These are phyloP conservation scores for Melanotaenia trifasciata DNA, from an alignment of 2,797 vertebrate species.

Conservation along the genomic window DNA sequence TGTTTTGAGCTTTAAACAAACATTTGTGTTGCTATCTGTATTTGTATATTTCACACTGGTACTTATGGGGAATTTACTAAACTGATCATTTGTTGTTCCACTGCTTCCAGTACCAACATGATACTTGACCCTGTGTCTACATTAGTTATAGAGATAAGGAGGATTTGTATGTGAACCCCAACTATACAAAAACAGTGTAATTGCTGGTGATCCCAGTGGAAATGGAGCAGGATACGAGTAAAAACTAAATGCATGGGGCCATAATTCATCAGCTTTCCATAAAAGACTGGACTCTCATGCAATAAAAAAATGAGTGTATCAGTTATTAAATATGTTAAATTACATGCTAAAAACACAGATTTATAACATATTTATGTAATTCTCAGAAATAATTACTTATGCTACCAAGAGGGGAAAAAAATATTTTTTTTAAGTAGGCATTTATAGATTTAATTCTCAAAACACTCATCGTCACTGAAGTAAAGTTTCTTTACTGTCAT, in stretches of 20 bases:
- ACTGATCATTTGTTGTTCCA: neutral
- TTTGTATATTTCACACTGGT: neutral
- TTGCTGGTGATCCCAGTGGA: neutral
- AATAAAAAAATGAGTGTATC: neutral
- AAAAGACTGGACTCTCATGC: neutral
- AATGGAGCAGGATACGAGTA: neutral
- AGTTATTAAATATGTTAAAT: slow-evolving; percentile 1
- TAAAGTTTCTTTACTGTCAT: slow-evolving; percentile 58
- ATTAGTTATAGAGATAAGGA: neutral
- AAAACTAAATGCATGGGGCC: neutral
- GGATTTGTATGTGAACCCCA: slow-evolving; percentile 3
- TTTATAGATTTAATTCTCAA: slow-evolving; percentile 16
- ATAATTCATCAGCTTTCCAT: neutral
- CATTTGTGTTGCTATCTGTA: neutral
- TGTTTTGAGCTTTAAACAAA: slow-evolving; percentile 5
- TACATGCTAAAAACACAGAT: slow-evolving; percentile 4
- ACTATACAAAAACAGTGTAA: neutral
- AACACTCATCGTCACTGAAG: slow-evolving; percentile 27
- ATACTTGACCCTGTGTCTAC: neutral
- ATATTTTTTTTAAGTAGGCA: neutral
- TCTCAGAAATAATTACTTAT: neutral
- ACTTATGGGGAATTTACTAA: neutral
- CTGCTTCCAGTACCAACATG: neutral
- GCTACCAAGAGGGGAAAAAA: neutral
- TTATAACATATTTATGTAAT: neutral